phyloP scores from a whole-genome alignment of 2,888 invertebrate species.

The Rhagium mordax region DNA sequence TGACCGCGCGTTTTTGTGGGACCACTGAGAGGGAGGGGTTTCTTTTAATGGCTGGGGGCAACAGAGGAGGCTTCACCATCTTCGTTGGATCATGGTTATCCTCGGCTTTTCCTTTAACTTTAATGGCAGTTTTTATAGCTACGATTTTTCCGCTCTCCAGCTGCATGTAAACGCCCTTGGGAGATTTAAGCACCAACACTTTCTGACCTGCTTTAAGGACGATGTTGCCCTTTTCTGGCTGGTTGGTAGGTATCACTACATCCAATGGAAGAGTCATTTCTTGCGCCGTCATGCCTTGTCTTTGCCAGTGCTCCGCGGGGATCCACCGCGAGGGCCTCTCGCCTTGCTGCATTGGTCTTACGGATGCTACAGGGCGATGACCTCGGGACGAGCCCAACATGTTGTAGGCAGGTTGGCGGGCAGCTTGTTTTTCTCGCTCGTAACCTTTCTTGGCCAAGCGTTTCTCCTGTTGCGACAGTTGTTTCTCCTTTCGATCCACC shows the following conservation, averaged over 20 bases:
- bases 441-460: constrained; percentile 93
- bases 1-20: constrained; percentile 68
- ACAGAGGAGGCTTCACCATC: constrained; percentile 54
- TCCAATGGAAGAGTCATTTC: constrained; percentile 93
- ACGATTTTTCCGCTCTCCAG: constrained; percentile 95
- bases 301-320: constrained; percentile 91
- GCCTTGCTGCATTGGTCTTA: constrained; percentile 85
- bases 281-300: constrained; percentile 87
- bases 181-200: constrained; percentile 94
- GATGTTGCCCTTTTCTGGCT: constrained; percentile 90
- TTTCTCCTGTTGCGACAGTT: constrained; percentile 94
- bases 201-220: constrained; percentile 94
- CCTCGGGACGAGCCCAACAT: constrained; percentile 58
- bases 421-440: constrained; percentile 93
- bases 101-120: constrained; percentile 75
- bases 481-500: constrained; percentile 95
- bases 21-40: constrained; percentile 76
- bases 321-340: constrained; percentile 76
- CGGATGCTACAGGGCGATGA: constrained; percentile 74
- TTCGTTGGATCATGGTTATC: constrained; percentile 68
- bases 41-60: constrained; percentile 71
- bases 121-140: constrained; percentile 87
- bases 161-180: constrained; percentile 97
- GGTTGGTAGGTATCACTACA: constrained; percentile 94
- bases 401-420: constrained; percentile 64